A percentile compares a stretch with the other conserved stretches of the same genome.
Evolutionary conservation across 2,113 vertebrate genomes (phyloP).

Genomic region (Morone saxatilis): DNA sequence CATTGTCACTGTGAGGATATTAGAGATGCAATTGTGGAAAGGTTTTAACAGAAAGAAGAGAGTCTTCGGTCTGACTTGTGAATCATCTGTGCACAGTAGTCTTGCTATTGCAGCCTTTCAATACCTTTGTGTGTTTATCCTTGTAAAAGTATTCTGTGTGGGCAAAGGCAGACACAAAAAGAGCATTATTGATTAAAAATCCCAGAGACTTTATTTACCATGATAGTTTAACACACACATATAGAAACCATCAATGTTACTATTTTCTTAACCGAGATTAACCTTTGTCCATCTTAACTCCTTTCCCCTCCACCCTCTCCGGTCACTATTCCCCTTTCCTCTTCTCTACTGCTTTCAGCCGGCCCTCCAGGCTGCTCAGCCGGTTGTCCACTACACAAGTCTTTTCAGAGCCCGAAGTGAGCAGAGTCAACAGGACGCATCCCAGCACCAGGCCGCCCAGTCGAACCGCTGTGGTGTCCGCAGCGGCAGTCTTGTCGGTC

Average conservation of each 20-base stretch:
- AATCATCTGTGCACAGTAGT: neutral
- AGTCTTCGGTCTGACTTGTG: neutral
- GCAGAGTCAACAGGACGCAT: constrained; percentile 73
- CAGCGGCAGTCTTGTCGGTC: constrained; percentile 62
- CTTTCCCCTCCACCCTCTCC: neutral
- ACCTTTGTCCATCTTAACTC: constrained; percentile 35
- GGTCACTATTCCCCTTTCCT: constrained; percentile 65
- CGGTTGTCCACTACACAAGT: constrained; percentile 66
- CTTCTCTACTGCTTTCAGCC: constrained; percentile 78
- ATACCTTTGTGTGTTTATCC: neutral
- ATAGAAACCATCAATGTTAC: constrained; percentile 46
- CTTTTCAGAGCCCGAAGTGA: constrained; percentile 62
- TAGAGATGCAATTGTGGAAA: neutral
- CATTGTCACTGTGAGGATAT: neutral
- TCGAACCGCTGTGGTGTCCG: constrained; percentile 75
- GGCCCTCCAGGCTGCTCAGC: constrained; percentile 75
- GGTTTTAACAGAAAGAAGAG: neutral
- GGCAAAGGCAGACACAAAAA: constrained; percentile 26
- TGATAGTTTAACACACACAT: constrained; percentile 52
- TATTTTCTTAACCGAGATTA: constrained; percentile 32
- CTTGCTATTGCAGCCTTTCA: neutral
- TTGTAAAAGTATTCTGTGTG: neutral
- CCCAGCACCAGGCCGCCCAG: constrained; percentile 77
- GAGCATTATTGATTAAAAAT: constrained; percentile 60
- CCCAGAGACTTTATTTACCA: constrained; percentile 74